These are phyloP conservation scores for Leptonema lineaticorne DNA, from an alignment of 1,140 invertebrate species.

Conservation along the genomic window DNA sequence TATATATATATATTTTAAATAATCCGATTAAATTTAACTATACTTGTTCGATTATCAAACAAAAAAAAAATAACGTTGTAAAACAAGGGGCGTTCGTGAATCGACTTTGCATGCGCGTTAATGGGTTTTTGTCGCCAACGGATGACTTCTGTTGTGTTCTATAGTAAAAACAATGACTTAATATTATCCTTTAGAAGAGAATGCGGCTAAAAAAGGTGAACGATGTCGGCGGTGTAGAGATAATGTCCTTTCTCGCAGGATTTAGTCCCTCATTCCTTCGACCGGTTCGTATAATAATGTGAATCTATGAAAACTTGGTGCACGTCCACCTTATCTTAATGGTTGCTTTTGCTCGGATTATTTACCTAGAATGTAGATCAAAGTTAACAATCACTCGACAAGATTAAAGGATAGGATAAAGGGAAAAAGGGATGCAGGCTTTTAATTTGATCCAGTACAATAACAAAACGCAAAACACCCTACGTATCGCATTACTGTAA, in stretches of 20 bases:
- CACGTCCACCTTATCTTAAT: constrained; percentile 11
- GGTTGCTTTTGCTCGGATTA: background rate
- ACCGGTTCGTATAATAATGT: no score
- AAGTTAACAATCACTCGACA: background rate
- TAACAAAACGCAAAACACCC: background rate
- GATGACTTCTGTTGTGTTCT: background rate
- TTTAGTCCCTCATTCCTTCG: background rate
- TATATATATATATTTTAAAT: no score
- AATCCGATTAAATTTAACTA: no score
- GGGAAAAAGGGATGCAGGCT: background rate
- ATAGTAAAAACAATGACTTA: constrained; percentile 12
- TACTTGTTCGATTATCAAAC: no score
- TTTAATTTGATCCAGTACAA: background rate
- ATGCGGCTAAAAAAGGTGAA: constrained; percentile 14
- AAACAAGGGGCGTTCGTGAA: no score
- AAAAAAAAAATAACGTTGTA: no score
- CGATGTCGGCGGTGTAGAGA: constrained; percentile 21
- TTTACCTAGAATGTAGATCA: background rate
- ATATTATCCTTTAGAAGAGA: background rate
- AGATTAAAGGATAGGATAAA: background rate
- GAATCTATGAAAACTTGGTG: background rate
- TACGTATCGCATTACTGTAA: background rate
- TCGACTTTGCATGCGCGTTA: no score
- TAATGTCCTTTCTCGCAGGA: background rate
- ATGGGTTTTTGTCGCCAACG: no score